phyloP scores from a whole-genome alignment of 2,797 vertebrate species.

The Spinibarbus caldwelli region DNA sequence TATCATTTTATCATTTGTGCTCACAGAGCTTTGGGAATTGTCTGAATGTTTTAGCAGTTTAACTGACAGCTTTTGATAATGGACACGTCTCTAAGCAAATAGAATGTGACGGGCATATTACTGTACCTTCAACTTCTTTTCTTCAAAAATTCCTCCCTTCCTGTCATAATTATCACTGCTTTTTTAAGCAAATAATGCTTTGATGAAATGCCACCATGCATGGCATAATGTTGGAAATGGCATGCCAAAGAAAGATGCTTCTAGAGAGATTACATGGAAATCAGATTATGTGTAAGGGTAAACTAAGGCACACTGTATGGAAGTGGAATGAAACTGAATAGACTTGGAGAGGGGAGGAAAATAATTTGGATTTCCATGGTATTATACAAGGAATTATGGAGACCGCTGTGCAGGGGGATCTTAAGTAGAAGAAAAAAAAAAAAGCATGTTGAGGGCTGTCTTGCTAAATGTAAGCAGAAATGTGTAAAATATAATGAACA shows the following conservation, averaged over 20 bases:
- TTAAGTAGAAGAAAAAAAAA: background rate
- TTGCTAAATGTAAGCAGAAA: constrained; percentile 1
- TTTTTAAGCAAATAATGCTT: constrained; percentile 58
- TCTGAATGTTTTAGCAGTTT: constrained; percentile 24
- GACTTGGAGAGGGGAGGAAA: background rate
- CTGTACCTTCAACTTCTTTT: constrained; percentile 53
- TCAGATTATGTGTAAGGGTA: constrained; percentile 49
- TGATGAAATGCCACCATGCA: constrained; percentile 57
- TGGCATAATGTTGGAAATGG: constrained; percentile 45
- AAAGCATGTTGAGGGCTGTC: background rate
- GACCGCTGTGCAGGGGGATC: background rate
- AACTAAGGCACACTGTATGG: constrained; percentile 9
- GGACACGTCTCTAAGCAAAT: constrained; percentile 63
- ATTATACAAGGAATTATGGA: background rate
- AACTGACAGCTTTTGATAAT: constrained; percentile 60
- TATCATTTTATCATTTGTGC: constrained; percentile 11
- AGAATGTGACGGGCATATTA: constrained; percentile 67
- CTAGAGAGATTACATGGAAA: constrained; percentile 58
- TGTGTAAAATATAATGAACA: constrained; percentile 4
- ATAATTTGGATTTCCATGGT: constrained; percentile 1
- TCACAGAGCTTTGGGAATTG: constrained; percentile 42
- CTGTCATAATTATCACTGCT: constrained; percentile 65
- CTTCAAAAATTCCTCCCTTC: constrained; percentile 58
- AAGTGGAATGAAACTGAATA: constrained; percentile 34
- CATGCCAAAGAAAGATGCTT: constrained; percentile 39